phyloP scores from a whole-genome alignment of 2,888 invertebrate species.

The Andrena bicolor region DNA sequence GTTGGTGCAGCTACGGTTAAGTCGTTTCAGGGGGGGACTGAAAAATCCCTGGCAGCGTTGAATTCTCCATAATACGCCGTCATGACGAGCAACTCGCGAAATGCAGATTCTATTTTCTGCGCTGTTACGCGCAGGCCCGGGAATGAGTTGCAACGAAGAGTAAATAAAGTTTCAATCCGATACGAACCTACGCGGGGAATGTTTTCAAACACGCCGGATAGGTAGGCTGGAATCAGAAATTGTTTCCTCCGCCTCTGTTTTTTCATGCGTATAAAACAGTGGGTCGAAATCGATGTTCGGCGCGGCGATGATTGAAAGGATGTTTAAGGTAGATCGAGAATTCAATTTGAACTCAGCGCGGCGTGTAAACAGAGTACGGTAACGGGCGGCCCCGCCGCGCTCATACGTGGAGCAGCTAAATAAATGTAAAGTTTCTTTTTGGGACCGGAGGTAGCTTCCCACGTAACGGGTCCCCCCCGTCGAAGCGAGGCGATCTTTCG shows the following conservation, averaged over 20 bases:
- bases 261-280: neutral
- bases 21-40: too few relatives aligned
- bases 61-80: neutral
- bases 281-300: neutral
- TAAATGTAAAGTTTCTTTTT: constrained; percentile 18
- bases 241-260: neutral
- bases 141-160: neutral
- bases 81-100: neutral
- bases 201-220: neutral
- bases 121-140: too few relatives aligned
- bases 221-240: neutral
- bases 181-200: neutral
- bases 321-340: neutral
- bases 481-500: constrained; percentile 2
- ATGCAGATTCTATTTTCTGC: neutral
- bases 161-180: constrained; percentile 1
- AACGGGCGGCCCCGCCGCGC: neutral
- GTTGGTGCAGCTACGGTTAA: too few relatives aligned
- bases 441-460: constrained; percentile 1
- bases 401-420: neutral
- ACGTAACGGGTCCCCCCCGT: constrained; percentile 2
- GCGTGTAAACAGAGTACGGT: neutral
- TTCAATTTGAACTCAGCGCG: neutral
- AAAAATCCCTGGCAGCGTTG: too few relatives aligned
- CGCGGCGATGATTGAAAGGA: neutral